Conservation (phyloP, 2,797 vertebrate genomes). For the Poecilia picta region DNA sequence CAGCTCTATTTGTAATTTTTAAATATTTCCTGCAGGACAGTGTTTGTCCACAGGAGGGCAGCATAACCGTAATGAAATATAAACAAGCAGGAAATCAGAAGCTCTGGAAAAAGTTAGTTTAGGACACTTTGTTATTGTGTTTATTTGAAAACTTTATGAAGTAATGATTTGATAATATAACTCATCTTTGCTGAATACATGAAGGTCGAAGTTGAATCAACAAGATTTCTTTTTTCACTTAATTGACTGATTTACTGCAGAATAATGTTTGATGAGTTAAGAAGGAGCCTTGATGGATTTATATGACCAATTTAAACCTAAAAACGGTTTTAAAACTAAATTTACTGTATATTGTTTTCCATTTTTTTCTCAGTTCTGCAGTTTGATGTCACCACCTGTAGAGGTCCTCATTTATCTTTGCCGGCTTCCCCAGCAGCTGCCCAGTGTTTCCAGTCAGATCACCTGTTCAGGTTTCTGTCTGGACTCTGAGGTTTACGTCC, state of each 20-base stretch:
- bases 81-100: not conserved
- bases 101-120: not conserved
- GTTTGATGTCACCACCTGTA: not conserved
- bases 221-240: not conserved
- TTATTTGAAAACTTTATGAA: not conserved
- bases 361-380: not conserved
- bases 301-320: not conserved
- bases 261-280: not conserved
- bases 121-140: not conserved
- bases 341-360: not conserved
- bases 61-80: not conserved
- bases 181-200: not conserved
- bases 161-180: not conserved
- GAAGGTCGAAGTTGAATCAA: not conserved
- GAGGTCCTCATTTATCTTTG: not conserved
- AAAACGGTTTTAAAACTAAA: not conserved
- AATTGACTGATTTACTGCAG: not conserved
- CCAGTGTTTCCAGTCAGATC: not conserved
- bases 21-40: not conserved
- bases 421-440: not conserved
- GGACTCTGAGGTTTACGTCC: not conserved
- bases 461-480: not conserved
- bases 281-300: not conserved
- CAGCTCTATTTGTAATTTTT: not conserved
- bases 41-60: slow-evolving; percentile 3